Evolutionary conservation across 2,888 invertebrate species (phyloP), one percentile per base, ranked within the genome.

Genomic region (Unio pictorum): DNA sequence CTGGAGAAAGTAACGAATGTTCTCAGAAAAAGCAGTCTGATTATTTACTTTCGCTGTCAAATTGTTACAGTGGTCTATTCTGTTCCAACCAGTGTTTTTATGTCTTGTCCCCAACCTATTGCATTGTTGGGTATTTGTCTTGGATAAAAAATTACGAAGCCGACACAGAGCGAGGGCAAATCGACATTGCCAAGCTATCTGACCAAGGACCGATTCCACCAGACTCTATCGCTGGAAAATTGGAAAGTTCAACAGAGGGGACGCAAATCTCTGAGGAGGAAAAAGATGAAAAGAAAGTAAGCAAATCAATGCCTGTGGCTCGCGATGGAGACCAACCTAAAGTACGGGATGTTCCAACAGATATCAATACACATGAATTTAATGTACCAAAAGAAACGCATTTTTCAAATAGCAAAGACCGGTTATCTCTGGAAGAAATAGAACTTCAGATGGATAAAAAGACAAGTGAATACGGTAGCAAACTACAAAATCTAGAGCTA

Each of bases 401-500:
- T 8, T n/a, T 34, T 56, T 23, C 61, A 68, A 20, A 66, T 11
- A 64, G 7, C 18, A 64, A 64, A 61, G n/a, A n/a, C 26, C 6
- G 28, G 4, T 17, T 59, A 17, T 61, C 72, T n/a, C 59, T 72
- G 20, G 66, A 71, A 60, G 68, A 69, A 55, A 64, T 72, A 28
- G 69, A 76, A 57, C 64, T 69, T 64, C 34, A 67, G 4, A 55
- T 72, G 34, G 68, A 69, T 28, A 56, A 68, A 68, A 73, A 72
- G 74, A 75, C 79, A 60, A 55, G 71, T n/a, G 75, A 82, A 68
- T 83, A 86, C 56, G 71, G 72, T 15, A 66, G 71, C 8, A 86
- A 86, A 74, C 78, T 87, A 18, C 83, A 85, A 56, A 67, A 74
- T 30, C 63, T 88, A 7, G 87, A 88, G 67, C 63, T 87, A 8